Conservation (phyloP, 2,113 vertebrate genomes). For the Leucosticte australis region DNA sequence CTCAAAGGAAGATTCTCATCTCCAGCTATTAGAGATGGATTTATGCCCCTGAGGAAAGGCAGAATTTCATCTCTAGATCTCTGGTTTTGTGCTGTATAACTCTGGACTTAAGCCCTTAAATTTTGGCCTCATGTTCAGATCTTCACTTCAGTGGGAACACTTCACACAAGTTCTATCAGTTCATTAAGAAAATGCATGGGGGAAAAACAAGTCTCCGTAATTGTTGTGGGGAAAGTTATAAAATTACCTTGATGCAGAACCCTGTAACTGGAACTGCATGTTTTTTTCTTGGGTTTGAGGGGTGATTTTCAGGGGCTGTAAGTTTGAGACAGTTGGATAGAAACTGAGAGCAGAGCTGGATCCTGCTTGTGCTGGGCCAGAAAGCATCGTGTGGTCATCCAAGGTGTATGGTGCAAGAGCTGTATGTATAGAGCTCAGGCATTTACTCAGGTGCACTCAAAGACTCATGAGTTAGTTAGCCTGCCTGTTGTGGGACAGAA, state of each 20-base stretch:
- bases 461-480: not conserved
- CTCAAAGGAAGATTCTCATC: not conserved
- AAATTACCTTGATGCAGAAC: not conserved
- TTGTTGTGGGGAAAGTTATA: not conserved
- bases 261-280: not conserved
- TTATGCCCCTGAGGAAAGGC: not conserved
- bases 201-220: rapidly evolving
- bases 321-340: not conserved
- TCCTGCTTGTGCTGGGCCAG: not conserved
- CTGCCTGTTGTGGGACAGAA: not conserved
- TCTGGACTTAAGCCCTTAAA: not conserved
- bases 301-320: not conserved
- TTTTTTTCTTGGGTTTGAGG: not conserved
- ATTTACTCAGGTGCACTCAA: not conserved
- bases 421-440: not conserved
- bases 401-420: not conserved
- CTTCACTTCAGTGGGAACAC: not conserved
- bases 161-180: not conserved
- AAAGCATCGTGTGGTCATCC: not conserved
- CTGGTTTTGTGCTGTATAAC: not conserved
- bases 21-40: not conserved
- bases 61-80: not conserved
- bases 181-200: not conserved
- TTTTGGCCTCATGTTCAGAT: not conserved
- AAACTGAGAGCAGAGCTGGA: not conserved